phyloP scores from a whole-genome alignment of 2,113 vertebrate species.

The Callocephalon fimbriatum region DNA sequence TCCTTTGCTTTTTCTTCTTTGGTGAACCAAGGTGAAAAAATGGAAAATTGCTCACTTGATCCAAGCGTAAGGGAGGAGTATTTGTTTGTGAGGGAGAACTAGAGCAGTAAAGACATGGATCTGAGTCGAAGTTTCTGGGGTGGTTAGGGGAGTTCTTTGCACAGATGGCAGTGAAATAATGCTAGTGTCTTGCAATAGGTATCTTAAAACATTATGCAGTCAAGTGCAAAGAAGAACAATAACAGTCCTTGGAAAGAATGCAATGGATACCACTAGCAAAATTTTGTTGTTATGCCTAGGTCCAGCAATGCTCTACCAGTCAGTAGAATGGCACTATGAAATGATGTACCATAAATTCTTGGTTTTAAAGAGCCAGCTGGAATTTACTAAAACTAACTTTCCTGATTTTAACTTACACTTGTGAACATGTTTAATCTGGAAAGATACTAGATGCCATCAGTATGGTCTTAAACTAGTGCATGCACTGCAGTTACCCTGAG shows the following conservation, averaged over 20 bases:
- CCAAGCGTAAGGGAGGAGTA: background rate
- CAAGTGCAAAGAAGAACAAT: background rate
- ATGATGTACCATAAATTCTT: background rate
- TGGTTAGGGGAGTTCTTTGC: background rate
- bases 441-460: background rate
- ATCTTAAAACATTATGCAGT: background rate
- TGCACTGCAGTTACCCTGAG: background rate
- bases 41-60: background rate
- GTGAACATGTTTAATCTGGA: background rate
- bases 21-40: background rate
- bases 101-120: background rate
- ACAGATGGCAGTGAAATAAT: background rate
- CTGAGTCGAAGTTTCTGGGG: background rate
- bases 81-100: background rate
- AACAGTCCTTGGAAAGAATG: background rate
- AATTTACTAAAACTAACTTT: background rate
- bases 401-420: background rate
- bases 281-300: background rate
- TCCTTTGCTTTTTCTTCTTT: background rate
- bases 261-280: background rate
- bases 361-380: background rate
- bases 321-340: background rate
- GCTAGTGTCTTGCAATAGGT: background rate
- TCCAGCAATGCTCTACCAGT: background rate
- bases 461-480: background rate